phyloP scores from a whole-genome alignment of 2,888 invertebrate species.

The Hydroisotoma schaefferi region DNA sequence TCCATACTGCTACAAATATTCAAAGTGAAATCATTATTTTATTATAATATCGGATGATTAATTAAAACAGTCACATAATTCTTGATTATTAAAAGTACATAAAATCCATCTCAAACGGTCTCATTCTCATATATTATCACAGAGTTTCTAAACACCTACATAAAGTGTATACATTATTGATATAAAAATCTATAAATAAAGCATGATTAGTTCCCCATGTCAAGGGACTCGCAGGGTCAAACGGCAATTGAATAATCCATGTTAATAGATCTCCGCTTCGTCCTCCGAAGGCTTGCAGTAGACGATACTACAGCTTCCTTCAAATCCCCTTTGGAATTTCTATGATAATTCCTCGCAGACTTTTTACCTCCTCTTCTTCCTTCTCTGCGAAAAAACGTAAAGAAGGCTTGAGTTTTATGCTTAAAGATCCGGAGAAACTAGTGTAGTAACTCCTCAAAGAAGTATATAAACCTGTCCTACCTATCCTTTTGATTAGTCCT shows the following conservation, averaged over 20 bases:
- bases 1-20: too few species aligned
- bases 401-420: too few species aligned
- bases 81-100: too few species aligned
- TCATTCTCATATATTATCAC: too few species aligned
- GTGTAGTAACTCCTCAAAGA: not conserved
- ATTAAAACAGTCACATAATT: not conserved
- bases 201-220: not conserved
- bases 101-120: too few species aligned
- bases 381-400: constrained; percentile 4
- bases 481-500: constrained; percentile 8
- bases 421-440: not conserved
- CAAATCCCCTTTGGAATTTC: constrained; percentile 8
- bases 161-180: too few species aligned
- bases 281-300: not conserved
- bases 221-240: constrained; percentile 19
- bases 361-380: constrained; percentile 17
- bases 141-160: too few species aligned
- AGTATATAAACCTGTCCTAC: not conserved
- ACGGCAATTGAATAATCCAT: constrained; percentile 41
- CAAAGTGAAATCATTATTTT: too few species aligned
- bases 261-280: constrained; percentile 24
- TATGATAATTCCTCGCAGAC: constrained; percentile 16
- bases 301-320: constrained; percentile 17
- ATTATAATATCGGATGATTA: too few species aligned
- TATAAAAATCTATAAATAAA: too few species aligned